phyloP scores from a whole-genome alignment of 1,140 invertebrate genomes.

The Ceratosolen solmsi region DNA sequence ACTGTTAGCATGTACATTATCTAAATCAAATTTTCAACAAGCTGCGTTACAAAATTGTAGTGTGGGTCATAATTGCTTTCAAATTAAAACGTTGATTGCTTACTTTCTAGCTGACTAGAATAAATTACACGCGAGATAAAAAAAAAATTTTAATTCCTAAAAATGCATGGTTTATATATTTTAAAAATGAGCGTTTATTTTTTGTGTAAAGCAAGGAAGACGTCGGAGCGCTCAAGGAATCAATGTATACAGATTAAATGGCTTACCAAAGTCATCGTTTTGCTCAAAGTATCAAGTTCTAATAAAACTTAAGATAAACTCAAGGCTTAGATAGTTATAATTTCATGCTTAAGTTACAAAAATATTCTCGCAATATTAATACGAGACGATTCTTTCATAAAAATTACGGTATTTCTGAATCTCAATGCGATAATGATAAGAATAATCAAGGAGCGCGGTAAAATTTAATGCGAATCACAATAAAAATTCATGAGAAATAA shows the following conservation, averaged over 20 bases:
- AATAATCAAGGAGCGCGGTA: not conserved
- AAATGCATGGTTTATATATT: too few species aligned
- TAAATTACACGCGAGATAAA: not conserved
- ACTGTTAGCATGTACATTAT: not conserved
- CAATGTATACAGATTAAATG: too few species aligned
- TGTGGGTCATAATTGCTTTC: not conserved
- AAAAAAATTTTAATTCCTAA: too few species aligned
- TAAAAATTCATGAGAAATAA: slow-evolving; percentile 9
- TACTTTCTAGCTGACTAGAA: too few species aligned
- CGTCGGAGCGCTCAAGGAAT: too few species aligned
- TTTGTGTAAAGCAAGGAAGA: too few species aligned
- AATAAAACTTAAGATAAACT: not conserved
- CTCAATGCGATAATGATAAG: not conserved
- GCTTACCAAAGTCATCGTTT: not conserved
- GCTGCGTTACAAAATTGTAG: not conserved
- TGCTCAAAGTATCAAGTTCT: not conserved
- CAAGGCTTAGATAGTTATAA: not conserved
- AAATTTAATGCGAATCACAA: slow-evolving; percentile 4
- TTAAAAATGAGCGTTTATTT: too few species aligned
- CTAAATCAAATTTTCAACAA: not conserved
- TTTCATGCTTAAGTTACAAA: not conserved
- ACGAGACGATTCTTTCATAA: not conserved
- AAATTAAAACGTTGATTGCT: not conserved
- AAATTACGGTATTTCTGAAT: not conserved
- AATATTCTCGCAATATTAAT: not conserved